phyloP scores from a whole-genome alignment of 2,797 vertebrate genomes.

The Cyprinella venusta region DNA sequence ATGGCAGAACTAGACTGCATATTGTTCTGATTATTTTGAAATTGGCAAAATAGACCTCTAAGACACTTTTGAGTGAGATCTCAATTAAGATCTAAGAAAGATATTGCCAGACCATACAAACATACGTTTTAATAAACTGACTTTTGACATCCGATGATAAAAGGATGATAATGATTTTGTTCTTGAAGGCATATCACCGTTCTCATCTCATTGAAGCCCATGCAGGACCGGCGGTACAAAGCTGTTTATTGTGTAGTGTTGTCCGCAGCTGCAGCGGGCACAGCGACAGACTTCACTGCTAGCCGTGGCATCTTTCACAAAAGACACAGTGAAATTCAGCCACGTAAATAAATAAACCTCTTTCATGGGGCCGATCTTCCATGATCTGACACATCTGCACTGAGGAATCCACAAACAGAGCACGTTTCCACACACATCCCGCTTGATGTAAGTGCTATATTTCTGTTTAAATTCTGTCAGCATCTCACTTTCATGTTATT shows the following conservation, averaged over 20 bases:
- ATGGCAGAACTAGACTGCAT: background rate
- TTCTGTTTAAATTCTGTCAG: background rate
- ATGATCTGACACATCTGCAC: slow-evolving; percentile 59
- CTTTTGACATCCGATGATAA: background rate
- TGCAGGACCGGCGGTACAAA: slow-evolving; percentile 68
- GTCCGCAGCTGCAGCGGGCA: slow-evolving; percentile 73
- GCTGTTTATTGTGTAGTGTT: slow-evolving; percentile 71
- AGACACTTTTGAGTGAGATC: background rate
- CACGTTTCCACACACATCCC: slow-evolving; percentile 12
- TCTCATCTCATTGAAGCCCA: slow-evolving; percentile 62
- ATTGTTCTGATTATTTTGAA: background rate
- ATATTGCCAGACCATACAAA: background rate
- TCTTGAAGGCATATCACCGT: slow-evolving; percentile 63
- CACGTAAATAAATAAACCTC: slow-evolving; percentile 71
- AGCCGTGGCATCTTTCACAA: slow-evolving; percentile 69
- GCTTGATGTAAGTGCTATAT: background rate
- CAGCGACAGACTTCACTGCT: slow-evolving; percentile 75
- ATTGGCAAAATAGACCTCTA: background rate
- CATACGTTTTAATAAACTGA: background rate
- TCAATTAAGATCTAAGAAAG: background rate
- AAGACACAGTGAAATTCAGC: slow-evolving; percentile 70
- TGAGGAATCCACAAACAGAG: slow-evolving; percentile 37
- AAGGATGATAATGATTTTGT: slow-evolving; percentile 58
- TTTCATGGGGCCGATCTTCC: slow-evolving; percentile 66
- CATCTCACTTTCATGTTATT: background rate